Evolutionary conservation across 2,797 vertebrate genomes (phyloP).

Genomic region (Pitangus sulphuratus): DNA sequence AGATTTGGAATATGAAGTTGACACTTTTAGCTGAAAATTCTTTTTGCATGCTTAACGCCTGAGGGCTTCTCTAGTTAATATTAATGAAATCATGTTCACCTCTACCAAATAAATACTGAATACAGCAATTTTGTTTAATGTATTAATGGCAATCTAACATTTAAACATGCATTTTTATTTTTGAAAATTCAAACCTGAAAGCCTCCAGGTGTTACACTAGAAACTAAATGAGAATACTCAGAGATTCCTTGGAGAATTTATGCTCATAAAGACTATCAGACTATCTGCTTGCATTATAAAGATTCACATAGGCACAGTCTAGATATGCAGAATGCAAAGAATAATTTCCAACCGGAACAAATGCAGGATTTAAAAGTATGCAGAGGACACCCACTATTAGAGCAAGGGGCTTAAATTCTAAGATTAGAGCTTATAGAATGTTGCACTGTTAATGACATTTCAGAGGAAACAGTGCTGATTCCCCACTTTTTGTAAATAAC

Average conservation of each 20-base stretch:
- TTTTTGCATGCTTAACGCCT: neutral
- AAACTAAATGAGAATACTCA: neutral
- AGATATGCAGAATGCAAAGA: neutral
- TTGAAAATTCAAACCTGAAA: conserved; percentile 20
- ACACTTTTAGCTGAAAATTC: neutral
- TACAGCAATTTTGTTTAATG: neutral
- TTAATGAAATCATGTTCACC: neutral
- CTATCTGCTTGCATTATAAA: neutral
- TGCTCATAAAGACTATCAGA: neutral
- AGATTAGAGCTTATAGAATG: neutral
- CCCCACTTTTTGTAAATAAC: neutral
- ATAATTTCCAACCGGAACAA: neutral
- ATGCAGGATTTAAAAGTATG: neutral
- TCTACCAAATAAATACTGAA: conserved; percentile 30
- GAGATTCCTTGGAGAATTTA: neutral
- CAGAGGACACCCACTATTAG: neutral
- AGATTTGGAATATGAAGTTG: neutral
- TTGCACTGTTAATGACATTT: neutral
- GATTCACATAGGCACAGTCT: neutral
- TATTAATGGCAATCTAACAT: neutral
- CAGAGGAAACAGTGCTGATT: neutral
- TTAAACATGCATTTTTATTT: neutral
- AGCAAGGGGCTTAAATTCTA: neutral
- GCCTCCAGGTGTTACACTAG: neutral
- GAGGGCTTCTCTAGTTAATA: neutral